Evolutionary conservation across 1,140 invertebrate genomes (phyloP), one percentile per base, ranked within the genome.

Genomic region (Bombus haemorrhoidalis): DNA sequence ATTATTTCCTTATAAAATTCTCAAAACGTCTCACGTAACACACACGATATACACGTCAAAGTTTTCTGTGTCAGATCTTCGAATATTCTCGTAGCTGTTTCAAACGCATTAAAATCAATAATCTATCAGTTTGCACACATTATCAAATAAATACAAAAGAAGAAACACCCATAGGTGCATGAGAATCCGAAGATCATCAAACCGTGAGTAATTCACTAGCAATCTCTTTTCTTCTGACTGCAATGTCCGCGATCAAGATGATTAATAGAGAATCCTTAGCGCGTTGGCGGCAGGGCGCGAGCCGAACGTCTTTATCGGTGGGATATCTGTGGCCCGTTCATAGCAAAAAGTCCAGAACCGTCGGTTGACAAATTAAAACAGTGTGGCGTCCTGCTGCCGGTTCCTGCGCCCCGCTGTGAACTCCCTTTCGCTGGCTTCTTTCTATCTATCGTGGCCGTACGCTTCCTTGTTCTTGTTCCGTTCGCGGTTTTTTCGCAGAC

Each of bases 291-390:
- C 47, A 53, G 18, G 47, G 6, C 18, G 47, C 47, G 18, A 53
- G 47, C 18, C 59, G n/a, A 18, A 66, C 73, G 73, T 76, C 73
- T 83, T 59, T 78, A 84, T 78, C 74, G 82, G 34, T 66, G 64
- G 37, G 62, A 71, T 71, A 84, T 71, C 43, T 41, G n/a, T 25
- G 43, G 74, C 10, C 43, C n/a, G 73, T 73, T 66, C 15, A 3
- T 15, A 64, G 47, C 47, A 78, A 84, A 78, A 84, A 84, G 64
- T 68, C 34, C 13, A 32, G 3, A 8, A 15, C 15, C 25, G 75
- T 5, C 62, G 66, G 74, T 78, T 84, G 82, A 84, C 82, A 84
- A 84, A 84, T 84, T 84, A 84, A 84, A 84, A 84, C 82, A 84
- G 82, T 69, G 82, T 47, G 81, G 68, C 69, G 34, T 62, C 81